Evolutionary conservation across 2,888 invertebrate genomes (phyloP), one percentile per base, ranked within the genome.

Genomic region (Eilema caniola): DNA sequence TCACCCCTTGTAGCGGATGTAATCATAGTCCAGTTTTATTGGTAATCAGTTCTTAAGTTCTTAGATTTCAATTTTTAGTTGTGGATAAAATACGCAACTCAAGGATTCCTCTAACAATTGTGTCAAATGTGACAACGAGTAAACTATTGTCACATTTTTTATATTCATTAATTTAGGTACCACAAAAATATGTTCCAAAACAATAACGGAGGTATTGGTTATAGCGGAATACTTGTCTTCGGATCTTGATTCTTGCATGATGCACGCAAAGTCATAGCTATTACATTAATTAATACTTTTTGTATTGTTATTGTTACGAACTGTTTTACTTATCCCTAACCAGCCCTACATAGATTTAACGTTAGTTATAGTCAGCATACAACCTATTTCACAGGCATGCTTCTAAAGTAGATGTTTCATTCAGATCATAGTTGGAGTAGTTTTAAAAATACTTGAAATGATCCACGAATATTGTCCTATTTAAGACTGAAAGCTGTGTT

Each of bases 181-280:
- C 7, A 47, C 16, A 20, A n/a, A 47, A 47, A 47, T 47, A 53
- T 53, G 56, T 69, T 69, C 75, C 59, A 33, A 77, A 76, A 70
- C 74, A 66, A 70, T 76, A 76, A 76, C 72, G 70, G 65, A 76
- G 67, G 25, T 64, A 73, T 75, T 73, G 41, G 56, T 69, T 24
- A 63, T 67, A 79, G 61, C 72, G 71, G 68, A 62, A 64, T 66
- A 71, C 28, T 11, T 74, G 74, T 74, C 69, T 80, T 82, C 73
- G 64, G 41, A 41, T 71, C 64, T 75, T 63, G 37, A 66, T 63
- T 69, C 53, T 81, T 75, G 76, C 77, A 75, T 80, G 81, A 59
- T 65, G 63, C 79, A 83, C 80, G 82, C 82, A 70, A 79, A 69
- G 66, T 71, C 67, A 41, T 62, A 24, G 8, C 24, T 24, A 64